These are phyloP conservation scores for Acromyrmex charruanus DNA, from an alignment of 1,140 invertebrate species.

Conservation along the genomic window DNA sequence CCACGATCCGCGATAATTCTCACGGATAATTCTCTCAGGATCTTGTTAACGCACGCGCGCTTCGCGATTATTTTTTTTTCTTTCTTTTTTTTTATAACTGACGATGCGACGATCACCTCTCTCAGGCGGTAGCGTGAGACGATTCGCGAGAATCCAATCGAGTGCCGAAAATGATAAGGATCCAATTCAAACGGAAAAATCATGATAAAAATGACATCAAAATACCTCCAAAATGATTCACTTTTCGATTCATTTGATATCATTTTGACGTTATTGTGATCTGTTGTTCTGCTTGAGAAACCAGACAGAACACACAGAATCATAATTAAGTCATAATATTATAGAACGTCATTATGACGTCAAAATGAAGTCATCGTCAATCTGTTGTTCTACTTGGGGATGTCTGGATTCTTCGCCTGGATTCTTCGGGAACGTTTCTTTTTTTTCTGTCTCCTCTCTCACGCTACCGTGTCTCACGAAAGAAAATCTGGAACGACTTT, in stretches of 20 bases:
- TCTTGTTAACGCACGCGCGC: conserved; percentile 38
- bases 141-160: neutral
- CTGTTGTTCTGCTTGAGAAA: too few species aligned
- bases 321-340: too few species aligned
- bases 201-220: too few species aligned
- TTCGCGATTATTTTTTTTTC: conserved; percentile 14
- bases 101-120: neutral
- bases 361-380: too few species aligned
- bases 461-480: neutral
- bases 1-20: conserved; percentile 18
- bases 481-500: conserved; percentile 29
- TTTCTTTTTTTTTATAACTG: neutral
- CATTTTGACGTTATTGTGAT: too few species aligned
- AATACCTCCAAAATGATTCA: too few species aligned
- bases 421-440: neutral
- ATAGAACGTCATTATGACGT: too few species aligned
- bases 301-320: too few species aligned
- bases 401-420: too few species aligned
- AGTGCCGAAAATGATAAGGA: neutral
- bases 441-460: neutral
- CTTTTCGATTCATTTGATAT: too few species aligned
- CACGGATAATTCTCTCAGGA: conserved; percentile 41
- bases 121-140: neutral
- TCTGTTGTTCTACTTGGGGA: too few species aligned
- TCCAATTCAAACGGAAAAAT: too few species aligned